Base-by-base conservation (phyloP, 2,888 invertebrate species). In the Sipha maydis region DNA sequence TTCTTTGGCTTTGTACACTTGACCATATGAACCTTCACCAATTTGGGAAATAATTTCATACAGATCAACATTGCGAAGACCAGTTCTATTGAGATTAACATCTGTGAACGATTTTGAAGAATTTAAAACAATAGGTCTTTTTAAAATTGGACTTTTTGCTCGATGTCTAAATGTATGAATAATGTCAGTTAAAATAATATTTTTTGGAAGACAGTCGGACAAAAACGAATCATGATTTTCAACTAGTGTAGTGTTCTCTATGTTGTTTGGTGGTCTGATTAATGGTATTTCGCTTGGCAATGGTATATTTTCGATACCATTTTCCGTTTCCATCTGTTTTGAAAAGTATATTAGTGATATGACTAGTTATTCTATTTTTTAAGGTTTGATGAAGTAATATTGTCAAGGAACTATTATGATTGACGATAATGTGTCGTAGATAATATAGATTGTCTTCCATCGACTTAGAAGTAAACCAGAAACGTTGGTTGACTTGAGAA, bases 1-100 rank as follows among this genome's bases (percentile, higher is more conserved):
- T 91, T 98, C 97, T 90, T 94, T 94, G 14, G 98, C 98, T 92
- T 98, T 98, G 93, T 98, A 98, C 85, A 99, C 99, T 93, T 99
- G 98, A 0, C 99, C 99, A 92, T 99, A 99, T 48, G 99, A 99
- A 90, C 99, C 99, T 93, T 99, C 99, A 79, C 99, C 99, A 91
- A 99, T 99, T 93, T 99, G 98, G 48, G 96, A 96, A 91, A 99
- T 96, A 86, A 99, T 96, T 93, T 98, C 96, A 92, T 99, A 99
- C 28, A 98, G 97, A 91, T 99, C 98, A 3, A 99, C 97, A 92
- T 97, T 98, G 89, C 99, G 88, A 82, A 88, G 82, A 48, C 88
- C 88, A 31, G 56, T 88, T 88, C 56, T 86, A 28, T 38, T 80
- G 0, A 82, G 48, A 25, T 82, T 82, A 31, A 82, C 25, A 75